phyloP scores from a whole-genome alignment of 2,888 invertebrate genomes.

The Drosophila limbata region DNA sequence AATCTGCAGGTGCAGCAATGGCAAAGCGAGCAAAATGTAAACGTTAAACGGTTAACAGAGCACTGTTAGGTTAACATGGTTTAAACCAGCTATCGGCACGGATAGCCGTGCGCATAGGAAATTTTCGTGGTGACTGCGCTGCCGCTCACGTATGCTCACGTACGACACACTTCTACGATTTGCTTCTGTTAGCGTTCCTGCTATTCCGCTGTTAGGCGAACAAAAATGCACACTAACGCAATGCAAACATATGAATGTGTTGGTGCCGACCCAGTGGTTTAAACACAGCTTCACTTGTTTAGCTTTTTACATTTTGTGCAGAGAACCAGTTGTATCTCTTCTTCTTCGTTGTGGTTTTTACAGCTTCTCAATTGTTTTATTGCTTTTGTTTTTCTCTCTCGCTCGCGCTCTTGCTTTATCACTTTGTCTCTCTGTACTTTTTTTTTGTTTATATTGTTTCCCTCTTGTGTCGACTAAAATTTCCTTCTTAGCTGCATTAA shows the following conservation, averaged over 20 bases:
- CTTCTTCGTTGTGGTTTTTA: conserved; percentile 61
- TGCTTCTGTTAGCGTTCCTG: too few relatives aligned
- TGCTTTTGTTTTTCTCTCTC: conserved; percentile 44
- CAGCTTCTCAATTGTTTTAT: conserved; percentile 67
- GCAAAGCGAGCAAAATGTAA: conserved; percentile 41
- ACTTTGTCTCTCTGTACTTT: conserved; percentile 1
- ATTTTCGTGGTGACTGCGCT: too few relatives aligned
- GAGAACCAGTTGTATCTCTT: conserved; percentile 62
- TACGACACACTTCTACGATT: too few relatives aligned
- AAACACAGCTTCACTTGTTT: conserved; percentile 67
- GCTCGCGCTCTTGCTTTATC: conserved; percentile 2
- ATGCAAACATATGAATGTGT: too few relatives aligned
- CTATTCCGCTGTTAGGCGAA: too few relatives aligned
- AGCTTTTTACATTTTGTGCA: conserved; percentile 56
- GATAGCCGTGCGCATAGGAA: too few relatives aligned
- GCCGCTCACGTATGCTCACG: too few relatives aligned
- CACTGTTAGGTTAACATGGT: conserved; percentile 61
- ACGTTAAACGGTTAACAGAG: conserved; percentile 64
- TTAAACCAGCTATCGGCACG: too few relatives aligned
- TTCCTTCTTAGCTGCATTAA: conserved; percentile 61
- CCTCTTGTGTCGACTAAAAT: conserved; percentile 41
- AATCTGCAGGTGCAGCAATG: conserved; percentile 71
- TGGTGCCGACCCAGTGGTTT: too few relatives aligned
- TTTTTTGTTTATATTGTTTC: conserved; percentile 43
- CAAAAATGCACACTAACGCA: too few relatives aligned